A percentile compares a stretch with the other conserved stretches of the same genome.
phyloP scores from a whole-genome alignment of 2,888 invertebrate genomes.

The Cinara cedri region DNA sequence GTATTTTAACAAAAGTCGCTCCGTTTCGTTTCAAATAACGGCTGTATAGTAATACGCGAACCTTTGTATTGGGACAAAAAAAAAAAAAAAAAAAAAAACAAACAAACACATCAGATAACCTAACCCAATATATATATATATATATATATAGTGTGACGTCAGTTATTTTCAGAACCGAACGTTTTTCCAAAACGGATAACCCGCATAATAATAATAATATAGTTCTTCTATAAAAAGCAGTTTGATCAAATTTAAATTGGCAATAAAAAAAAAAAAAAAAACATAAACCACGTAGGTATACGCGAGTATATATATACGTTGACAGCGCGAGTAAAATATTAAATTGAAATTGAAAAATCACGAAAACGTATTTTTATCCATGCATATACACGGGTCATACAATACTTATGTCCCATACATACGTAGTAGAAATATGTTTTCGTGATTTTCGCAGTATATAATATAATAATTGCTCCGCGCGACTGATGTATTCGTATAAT shows the following conservation, averaged over 20 bases:
- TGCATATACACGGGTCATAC: neutral
- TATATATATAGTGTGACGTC: too few species aligned
- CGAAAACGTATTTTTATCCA: neutral
- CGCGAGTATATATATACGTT: too few species aligned
- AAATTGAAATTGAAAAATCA: neutral
- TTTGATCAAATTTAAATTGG: neutral
- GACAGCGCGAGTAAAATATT: neutral
- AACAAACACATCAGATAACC: neutral
- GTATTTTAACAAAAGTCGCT: neutral
- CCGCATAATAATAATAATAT: too few species aligned
- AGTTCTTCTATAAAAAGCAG: neutral
- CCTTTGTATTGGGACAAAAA: neutral
- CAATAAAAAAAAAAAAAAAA: neutral
- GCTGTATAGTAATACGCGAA: too few species aligned
- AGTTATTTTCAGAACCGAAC: neutral
- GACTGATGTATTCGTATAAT: too few species aligned
- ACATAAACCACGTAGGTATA: neutral
- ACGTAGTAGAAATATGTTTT: too few species aligned
- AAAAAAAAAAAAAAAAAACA: too few species aligned
- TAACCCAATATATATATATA: too few species aligned
- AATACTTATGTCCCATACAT: too few species aligned
- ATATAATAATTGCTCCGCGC: neutral
- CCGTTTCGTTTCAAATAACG: conserved; percentile 3
- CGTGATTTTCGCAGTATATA: too few species aligned
- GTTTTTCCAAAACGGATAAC: conserved; percentile 8